Evolutionary conservation across 2,113 vertebrate genomes (phyloP), one percentile per base, ranked within the genome.

Genomic region (Microtus richardsoni): DNA sequence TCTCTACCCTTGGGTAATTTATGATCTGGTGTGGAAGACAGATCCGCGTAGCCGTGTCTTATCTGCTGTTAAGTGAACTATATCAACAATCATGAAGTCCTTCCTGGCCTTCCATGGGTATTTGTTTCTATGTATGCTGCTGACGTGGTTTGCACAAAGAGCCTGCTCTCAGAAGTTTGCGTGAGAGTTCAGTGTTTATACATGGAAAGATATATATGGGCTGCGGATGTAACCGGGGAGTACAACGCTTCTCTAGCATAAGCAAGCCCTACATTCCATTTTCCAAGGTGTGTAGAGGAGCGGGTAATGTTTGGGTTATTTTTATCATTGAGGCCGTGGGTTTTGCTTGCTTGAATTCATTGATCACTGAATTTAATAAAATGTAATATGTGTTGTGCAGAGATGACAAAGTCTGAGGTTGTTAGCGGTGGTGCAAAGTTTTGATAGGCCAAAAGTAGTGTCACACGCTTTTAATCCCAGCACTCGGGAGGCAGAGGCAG

Each of bases 341-440:
- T 88, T 89, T 89, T 89, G 54, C 71, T 77, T 96, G 58, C 70
- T 36, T 49, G 22, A 91, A 26, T 66, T 95, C 54, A 92, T 0
- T 91, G 26, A 60, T 39, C n/a, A 64, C 30, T 79, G 88, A 92
- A 83, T 91, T 89, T 41, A 97, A 87, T 6, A 64, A 68, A 77
- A 70, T 71, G 82, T 86, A 79, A 66, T 88, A 39, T 39, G 41
- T 71, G 28, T 26, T 78, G 73, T 92, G 49, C 52, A 87, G 19
- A 93, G 24, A 64, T 16, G 60, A 91, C 47, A n/a, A 82, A 94
- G 11, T 74, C 73, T 88, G 89, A 86, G 49, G 49, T 92, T 26
- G 52, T 79, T 47, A 54, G 39, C 21, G 91, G 26, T 60, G 12
- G 0, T 74, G 84, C 44, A 36, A 68, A 64, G 60, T 68, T 22